These are phyloP conservation scores for Sturmia bella DNA, from an alignment of 2,888 invertebrate genomes.

Conservation along the genomic window DNA sequence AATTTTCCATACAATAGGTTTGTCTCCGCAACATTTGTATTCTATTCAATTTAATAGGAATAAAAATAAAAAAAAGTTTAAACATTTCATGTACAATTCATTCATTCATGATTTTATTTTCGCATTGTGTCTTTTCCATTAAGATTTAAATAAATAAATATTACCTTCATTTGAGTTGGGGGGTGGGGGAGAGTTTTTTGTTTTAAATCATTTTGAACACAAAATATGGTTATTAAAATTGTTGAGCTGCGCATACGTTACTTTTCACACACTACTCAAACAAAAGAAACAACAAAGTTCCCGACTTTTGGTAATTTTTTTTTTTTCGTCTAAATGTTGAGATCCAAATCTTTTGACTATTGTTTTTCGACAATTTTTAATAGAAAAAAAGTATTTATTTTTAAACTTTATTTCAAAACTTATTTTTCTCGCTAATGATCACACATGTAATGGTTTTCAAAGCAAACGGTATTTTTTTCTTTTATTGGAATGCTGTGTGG, in stretches of 20 bases:
- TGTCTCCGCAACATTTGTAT: slow-evolving; percentile 17
- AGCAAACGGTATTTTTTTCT: slow-evolving; percentile 41
- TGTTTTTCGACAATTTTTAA: slow-evolving; percentile 42
- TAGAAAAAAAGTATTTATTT: background rate
- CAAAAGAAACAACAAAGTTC: slow-evolving; percentile 5
- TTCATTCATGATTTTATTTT: slow-evolving; percentile 61
- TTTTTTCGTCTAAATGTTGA: slow-evolving; percentile 50
- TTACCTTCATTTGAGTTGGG: slow-evolving; percentile 37
- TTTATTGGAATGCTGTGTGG: slow-evolving; percentile 54
- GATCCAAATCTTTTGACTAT: slow-evolving; percentile 62
- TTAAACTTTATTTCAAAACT: slow-evolving; percentile 43
- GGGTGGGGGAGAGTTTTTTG: background rate
- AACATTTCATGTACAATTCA: slow-evolving; percentile 37
- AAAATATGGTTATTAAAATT: slow-evolving; percentile 53
- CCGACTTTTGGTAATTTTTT: too few species aligned
- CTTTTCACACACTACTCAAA: slow-evolving; percentile 44
- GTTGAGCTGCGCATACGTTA: background rate
- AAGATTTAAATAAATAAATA: slow-evolving; percentile 50
- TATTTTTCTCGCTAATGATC: slow-evolving; percentile 66
- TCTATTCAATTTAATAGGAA: slow-evolving; percentile 32
- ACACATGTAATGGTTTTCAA: background rate
- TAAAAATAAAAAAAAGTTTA: background rate
- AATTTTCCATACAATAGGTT: slow-evolving; percentile 35
- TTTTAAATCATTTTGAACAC: slow-evolving; percentile 32
- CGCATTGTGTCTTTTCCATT: slow-evolving; percentile 50